Evolutionary conservation across 2,113 vertebrate species (phyloP).

Genomic region (Micronycteris hirsuta): DNA sequence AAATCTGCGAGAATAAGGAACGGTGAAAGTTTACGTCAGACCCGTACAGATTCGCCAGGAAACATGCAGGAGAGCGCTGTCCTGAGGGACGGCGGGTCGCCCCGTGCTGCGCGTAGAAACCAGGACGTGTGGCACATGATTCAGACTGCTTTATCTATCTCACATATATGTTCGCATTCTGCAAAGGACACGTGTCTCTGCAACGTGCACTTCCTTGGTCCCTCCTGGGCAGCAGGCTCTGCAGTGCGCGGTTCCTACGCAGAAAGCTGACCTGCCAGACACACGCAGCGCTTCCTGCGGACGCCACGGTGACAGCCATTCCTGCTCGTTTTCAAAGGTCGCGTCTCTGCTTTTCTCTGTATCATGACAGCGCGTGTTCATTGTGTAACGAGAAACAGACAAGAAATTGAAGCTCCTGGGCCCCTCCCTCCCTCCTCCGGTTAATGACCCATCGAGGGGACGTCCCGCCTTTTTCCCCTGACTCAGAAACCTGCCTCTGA

Average conservation of each 20-base stretch:
- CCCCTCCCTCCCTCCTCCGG: too few relatives aligned
- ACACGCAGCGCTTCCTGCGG: too few relatives aligned
- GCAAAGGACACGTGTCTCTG: not conserved
- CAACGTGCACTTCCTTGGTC: accelerated
- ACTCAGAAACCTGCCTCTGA: accelerated
- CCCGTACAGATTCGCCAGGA: too few relatives aligned
- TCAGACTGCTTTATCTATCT: too few relatives aligned
- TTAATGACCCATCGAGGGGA: accelerated
- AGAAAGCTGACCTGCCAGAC: not conserved
- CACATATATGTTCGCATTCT: not conserved
- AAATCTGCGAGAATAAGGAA: not conserved
- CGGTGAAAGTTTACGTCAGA: not conserved
- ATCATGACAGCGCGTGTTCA: not conserved
- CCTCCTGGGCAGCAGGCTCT: too few relatives aligned
- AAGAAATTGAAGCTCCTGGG: not conserved
- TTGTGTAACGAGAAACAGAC: not conserved
- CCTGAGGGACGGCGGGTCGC: too few relatives aligned
- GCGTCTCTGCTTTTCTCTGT: not conserved
- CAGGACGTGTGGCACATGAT: accelerated
- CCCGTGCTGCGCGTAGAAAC: not conserved
- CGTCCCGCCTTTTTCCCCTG: accelerated
- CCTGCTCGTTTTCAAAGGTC: not conserved
- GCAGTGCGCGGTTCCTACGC: accelerated
- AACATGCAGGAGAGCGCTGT: not conserved
- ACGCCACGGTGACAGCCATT: accelerated